Evolutionary conservation across 37 sponge, comb jelly and placozoan species (phyloP), one percentile per base, ranked within the genome.

Genomic region (Bolinopsis microptera): DNA sequence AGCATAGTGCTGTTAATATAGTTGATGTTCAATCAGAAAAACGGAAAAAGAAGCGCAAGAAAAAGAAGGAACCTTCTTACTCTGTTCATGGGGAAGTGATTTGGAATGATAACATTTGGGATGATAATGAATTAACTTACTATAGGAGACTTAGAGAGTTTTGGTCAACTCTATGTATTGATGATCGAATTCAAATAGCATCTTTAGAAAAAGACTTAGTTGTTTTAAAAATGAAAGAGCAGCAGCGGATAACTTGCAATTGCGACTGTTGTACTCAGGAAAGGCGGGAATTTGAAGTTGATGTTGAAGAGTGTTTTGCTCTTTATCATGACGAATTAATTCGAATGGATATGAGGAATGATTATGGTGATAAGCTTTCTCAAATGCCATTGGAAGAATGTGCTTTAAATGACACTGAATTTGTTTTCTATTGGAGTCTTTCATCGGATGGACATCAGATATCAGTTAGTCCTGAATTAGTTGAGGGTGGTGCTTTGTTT

Each of bases 341-440:
- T 21, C 35, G 82, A 34, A 80, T 80, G 82, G 82, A 80, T 22
- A 80, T 80, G 82, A 28, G 37, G 5, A 80, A 80, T 80, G 82
- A 80, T 80, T 80, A 80, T 80, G 82, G 82, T 2, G 82, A 80
- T 35, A 80, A 80, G 37, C 82, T 80, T 80, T 80, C 82, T 80
- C 82, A 80, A 80, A 80, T 80, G 82, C 82, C 82, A 80, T 30
- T 80, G 35, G 82, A 80, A 80, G 82, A 80, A 22, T 80, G 82
- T 80, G 0, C 35, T 8, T 80, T 80, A 22, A 80, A 80, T 80
- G 82, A 80, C 32, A 35, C 35, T 80, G 82, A 80, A 35, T 80
- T 80, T 80, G 82, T 80, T 80, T 80, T 80, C 37, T 80, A 80
- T 35, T 80, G 82, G 82, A 80, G 82, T 80, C 37, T 80, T 21